Conservation (phyloP, 2,888 invertebrate species). For the Onthophagus sagittarius region DNA sequence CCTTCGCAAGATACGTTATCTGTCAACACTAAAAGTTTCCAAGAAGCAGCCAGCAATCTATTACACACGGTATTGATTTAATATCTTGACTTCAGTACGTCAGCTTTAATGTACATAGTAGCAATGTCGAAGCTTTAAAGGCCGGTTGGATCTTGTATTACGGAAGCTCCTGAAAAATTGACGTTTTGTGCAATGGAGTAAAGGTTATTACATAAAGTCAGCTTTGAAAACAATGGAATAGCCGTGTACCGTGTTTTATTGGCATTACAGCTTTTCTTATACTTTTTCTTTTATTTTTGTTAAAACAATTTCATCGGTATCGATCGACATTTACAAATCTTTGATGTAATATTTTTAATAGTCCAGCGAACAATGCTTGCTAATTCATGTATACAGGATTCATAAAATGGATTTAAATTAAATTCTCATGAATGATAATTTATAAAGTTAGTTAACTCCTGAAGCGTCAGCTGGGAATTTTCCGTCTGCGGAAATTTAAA, state of each 20-base stretch:
- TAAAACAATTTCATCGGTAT: neutral
- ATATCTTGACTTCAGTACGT: conserved; percentile 1
- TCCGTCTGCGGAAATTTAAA: neutral
- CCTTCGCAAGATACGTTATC: neutral
- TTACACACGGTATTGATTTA: conserved; percentile 3
- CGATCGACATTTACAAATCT: neutral
- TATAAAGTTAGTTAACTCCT: neutral
- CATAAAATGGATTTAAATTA: neutral
- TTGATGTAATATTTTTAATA: neutral
- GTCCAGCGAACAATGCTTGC: neutral
- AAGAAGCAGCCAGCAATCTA: neutral
- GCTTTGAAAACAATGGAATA: conserved; percentile 7
- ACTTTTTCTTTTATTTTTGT: neutral
- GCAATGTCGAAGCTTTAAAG: neutral
- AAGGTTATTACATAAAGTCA: conserved; percentile 10
- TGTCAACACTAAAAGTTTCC: neutral
- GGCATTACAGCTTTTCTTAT: neutral
- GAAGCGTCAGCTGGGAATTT: neutral
- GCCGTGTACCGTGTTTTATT: neutral
- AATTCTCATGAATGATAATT: neutral
- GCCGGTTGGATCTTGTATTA: neutral
- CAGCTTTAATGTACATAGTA: conserved; percentile 1
- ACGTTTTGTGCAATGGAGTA: conserved; percentile 6
- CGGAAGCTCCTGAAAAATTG: neutral
- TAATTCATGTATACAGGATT: neutral